phyloP scores from a whole-genome alignment of 2,113 vertebrate genomes.

The Phyllostomus discolor region DNA sequence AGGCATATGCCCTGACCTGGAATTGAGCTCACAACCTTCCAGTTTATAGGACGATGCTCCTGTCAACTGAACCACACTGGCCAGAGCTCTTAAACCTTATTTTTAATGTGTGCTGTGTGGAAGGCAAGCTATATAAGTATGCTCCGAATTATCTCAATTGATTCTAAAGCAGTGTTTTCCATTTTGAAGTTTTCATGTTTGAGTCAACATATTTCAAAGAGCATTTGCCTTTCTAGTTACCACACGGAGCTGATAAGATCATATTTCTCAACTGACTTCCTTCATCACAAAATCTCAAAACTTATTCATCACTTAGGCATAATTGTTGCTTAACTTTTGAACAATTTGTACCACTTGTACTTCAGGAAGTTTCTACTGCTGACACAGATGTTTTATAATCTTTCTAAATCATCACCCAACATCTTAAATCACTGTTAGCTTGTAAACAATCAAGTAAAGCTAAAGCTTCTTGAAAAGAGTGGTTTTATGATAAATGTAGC shows the following conservation, averaged over 20 bases:
- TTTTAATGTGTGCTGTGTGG: not conserved
- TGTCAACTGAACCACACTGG: too few relatives aligned
- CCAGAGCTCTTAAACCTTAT: not conserved
- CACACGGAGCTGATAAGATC: not conserved
- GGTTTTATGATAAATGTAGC: not conserved
- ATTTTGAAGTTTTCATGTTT: not conserved
- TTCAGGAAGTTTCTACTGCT: not conserved
- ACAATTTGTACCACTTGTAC: not conserved
- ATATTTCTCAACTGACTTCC: not conserved
- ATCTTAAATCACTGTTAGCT: not conserved
- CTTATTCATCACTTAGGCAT: not conserved
- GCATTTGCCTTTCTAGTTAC: constrained; percentile 15
- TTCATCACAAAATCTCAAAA: constrained; percentile 11
- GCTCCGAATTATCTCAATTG: not conserved
- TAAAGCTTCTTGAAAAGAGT: not conserved
- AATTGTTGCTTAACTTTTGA: not conserved
- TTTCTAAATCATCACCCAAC: not conserved
- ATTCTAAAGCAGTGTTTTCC: not conserved
- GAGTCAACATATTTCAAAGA: not conserved
- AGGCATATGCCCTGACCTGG: too few relatives aligned
- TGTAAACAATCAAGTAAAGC: not conserved
- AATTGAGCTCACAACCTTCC: too few relatives aligned
- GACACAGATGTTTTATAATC: not conserved
- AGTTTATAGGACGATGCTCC: too few relatives aligned
- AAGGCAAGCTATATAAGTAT: not conserved